A percentile compares a stretch with the other conserved stretches of the same genome.
Conservation (phyloP, 2,797 vertebrate genomes). For the Macropus fuliginosus region DNA sequence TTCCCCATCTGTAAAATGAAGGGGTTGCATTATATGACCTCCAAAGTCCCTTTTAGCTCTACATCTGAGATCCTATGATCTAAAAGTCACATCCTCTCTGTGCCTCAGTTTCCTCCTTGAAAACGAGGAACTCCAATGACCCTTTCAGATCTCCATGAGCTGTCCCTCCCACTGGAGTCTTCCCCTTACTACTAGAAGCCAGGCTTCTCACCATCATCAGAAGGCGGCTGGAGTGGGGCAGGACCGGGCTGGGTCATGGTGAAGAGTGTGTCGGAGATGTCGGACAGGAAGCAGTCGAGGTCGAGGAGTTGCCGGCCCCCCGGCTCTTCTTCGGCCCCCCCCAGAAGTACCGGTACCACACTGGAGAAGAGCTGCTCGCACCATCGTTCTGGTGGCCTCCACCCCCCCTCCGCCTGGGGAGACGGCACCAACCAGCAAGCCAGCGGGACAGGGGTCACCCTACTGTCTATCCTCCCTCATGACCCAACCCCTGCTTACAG, state of each 20-base stretch:
- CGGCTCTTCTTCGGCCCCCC: slow-evolving; percentile 85
- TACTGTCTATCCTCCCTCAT: background rate
- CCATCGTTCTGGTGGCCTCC: slow-evolving; percentile 89
- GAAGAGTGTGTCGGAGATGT: slow-evolving; percentile 98
- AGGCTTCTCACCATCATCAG: slow-evolving; percentile 87
- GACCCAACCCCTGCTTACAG: background rate
- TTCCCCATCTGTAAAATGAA: no score
- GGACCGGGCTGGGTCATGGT: slow-evolving; percentile 94
- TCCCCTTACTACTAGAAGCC: background rate
- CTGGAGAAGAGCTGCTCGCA: slow-evolving; percentile 92
- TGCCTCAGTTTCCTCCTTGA: background rate
- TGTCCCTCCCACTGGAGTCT: background rate
- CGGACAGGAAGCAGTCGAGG: slow-evolving; percentile 94
- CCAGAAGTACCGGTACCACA: slow-evolving; percentile 88
- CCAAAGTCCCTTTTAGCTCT: no score
- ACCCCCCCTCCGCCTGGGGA: slow-evolving; percentile 84
- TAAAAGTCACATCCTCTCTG: no score
- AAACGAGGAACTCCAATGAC: background rate
- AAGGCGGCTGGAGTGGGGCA: slow-evolving; percentile 86
- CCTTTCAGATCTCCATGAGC: background rate
- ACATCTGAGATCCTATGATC: no score
- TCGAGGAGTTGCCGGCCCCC: slow-evolving; percentile 92
- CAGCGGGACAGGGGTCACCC: slow-evolving; percentile 9
- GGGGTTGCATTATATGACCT: no score
- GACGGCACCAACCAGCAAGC: slow-evolving; percentile 24